Evolutionary conservation across 2,888 invertebrate genomes (phyloP).

Genomic region (Ochropleura leucogaster): DNA sequence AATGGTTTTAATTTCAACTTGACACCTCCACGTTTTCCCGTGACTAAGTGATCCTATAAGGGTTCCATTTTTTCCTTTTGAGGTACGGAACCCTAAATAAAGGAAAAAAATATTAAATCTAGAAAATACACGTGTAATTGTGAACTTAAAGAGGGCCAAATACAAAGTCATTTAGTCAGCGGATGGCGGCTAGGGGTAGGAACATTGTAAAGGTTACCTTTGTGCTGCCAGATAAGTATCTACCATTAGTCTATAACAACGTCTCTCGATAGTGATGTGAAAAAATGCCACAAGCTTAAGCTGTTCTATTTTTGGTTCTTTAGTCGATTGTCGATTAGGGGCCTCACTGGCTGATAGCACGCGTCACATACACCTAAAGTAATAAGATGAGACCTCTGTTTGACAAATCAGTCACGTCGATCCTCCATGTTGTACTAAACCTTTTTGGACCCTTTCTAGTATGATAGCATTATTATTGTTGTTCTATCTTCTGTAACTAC

Average conservation of each 20-base stretch:
- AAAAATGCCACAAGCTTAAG: constrained; percentile 40
- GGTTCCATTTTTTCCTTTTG: too few species aligned
- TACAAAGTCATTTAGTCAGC: neutral
- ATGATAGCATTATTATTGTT: constrained; percentile 45
- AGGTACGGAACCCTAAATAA: too few species aligned
- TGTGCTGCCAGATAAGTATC: too few species aligned
- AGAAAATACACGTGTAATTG: neutral
- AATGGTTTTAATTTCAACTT: too few species aligned
- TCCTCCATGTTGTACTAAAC: constrained; percentile 44
- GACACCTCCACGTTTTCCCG: too few species aligned
- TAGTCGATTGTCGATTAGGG: constrained; percentile 37
- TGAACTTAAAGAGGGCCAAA: neutral
- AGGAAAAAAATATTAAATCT: too few species aligned
- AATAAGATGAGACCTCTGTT: constrained; percentile 56
- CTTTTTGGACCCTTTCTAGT: constrained; percentile 53
- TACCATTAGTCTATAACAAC: neutral
- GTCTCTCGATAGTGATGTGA: constrained; percentile 24
- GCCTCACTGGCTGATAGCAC: constrained; percentile 35
- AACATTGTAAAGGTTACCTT: too few species aligned
- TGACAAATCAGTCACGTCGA: constrained; percentile 62
- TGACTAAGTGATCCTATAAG: too few species aligned
- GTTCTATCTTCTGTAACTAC: constrained; percentile 36
- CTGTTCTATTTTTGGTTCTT: constrained; percentile 37
- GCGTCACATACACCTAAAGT: constrained; percentile 20
- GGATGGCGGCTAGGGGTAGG: too few species aligned